Conservation (phyloP, 2,888 invertebrate genomes). For the Oxystoma pomonae region DNA sequence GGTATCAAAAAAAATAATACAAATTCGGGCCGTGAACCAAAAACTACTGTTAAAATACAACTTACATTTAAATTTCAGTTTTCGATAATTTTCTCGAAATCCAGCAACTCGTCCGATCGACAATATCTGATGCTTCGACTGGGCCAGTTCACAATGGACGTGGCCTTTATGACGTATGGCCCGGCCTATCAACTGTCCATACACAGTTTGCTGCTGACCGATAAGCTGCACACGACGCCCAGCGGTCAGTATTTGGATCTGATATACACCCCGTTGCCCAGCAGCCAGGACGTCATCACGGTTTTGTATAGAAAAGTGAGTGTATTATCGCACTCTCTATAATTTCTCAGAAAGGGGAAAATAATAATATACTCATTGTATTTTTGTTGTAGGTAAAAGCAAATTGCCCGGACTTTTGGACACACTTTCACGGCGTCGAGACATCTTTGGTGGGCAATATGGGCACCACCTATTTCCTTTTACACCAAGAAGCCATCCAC, state of each 20-base stretch:
- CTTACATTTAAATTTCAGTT: conserved; percentile 48
- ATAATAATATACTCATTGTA: conserved; percentile 4
- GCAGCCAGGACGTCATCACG: conserved; percentile 61
- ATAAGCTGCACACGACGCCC: conserved; percentile 69
- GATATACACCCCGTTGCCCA: conserved; percentile 57
- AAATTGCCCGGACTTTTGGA: conserved; percentile 77
- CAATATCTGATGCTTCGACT: conserved; percentile 72
- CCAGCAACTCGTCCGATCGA: conserved; percentile 61
- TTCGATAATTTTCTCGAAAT: conserved; percentile 62
- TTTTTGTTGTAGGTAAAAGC: conserved; percentile 64
- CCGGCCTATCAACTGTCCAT: conserved; percentile 70
- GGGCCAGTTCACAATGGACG: conserved; percentile 65
- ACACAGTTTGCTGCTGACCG: conserved; percentile 62
- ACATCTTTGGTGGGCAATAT: conserved; percentile 71
- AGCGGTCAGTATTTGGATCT: conserved; percentile 76
- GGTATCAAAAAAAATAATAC: background rate
- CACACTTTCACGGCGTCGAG: conserved; percentile 76
- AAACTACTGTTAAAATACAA: background rate
- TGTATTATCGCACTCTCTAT: background rate
- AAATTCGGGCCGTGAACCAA: background rate
- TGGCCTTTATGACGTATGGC: conserved; percentile 74
- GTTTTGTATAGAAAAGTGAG: conserved; percentile 71
- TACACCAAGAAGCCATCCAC: conserved; percentile 70
- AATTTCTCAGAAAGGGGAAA: background rate
- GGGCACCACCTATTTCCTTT: conserved; percentile 57